These are phyloP conservation scores for Microcebus murinus DNA, from an alignment of 2,113 vertebrate genomes.

Conservation along the genomic window DNA sequence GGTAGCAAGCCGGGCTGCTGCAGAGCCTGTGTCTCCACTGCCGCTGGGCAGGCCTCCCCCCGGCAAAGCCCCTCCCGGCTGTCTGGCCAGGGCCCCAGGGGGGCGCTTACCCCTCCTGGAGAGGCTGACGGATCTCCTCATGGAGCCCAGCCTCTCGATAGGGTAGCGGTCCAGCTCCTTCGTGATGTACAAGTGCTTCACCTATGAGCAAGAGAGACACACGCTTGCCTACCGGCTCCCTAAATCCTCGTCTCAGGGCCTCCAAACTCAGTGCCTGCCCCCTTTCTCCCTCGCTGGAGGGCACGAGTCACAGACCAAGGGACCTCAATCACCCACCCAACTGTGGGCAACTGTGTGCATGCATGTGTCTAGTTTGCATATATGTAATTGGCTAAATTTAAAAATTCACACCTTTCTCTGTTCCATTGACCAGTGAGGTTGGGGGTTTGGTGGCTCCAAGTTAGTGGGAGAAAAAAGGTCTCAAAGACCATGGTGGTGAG, in stretches of 20 bases:
- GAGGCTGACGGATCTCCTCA: slow-evolving; percentile 93
- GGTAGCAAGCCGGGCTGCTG: neutral
- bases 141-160: slow-evolving; percentile 90
- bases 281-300: neutral
- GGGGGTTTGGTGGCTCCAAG: neutral
- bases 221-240: neutral
- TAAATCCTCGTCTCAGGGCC: neutral
- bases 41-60: too few species aligned
- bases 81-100: neutral
- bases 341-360: neutral
- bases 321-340: neutral
- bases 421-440: neutral
- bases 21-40: neutral
- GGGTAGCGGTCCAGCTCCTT: slow-evolving; percentile 90
- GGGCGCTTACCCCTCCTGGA: slow-evolving; percentile 87
- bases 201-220: slow-evolving; percentile 83
- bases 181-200: slow-evolving; percentile 93
- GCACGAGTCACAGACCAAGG: neutral
- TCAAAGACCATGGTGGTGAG: neutral
- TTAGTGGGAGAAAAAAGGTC: neutral
- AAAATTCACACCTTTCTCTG: neutral
- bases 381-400: neutral
- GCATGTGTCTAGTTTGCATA: neutral
- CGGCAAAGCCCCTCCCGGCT: fast-evolving
- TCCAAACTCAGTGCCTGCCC: neutral